A percentile compares a stretch with the other conserved stretches of the same genome.
phyloP scores from a whole-genome alignment of 1,140 invertebrate genomes.

The Euura lappo region DNA sequence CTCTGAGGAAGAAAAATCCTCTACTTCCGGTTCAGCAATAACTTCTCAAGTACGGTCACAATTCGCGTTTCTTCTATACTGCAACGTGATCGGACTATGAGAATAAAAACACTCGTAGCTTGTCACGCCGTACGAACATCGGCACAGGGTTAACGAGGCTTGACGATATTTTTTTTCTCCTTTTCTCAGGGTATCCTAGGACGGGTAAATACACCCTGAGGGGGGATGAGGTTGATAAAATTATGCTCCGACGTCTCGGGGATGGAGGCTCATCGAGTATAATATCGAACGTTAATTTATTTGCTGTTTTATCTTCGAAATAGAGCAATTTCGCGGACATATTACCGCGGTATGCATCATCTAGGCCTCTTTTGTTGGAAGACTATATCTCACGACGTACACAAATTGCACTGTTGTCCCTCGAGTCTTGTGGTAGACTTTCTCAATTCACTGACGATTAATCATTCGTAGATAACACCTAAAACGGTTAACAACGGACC shows the following conservation, averaged over 20 bases:
- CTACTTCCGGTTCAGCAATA: background rate
- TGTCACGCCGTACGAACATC: background rate
- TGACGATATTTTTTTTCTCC: background rate
- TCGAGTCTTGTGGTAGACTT: background rate
- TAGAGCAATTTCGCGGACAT: too few relatives aligned
- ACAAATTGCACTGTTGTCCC: background rate
- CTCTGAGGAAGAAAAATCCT: background rate
- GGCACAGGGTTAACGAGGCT: background rate
- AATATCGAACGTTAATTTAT: too few relatives aligned
- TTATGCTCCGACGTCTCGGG: too few relatives aligned
- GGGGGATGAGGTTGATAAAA: too few relatives aligned
- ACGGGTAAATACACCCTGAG: too few relatives aligned
- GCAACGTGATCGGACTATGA: constrained; percentile 2
- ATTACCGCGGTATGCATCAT: background rate
- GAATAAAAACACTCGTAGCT: background rate
- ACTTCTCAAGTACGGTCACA: background rate
- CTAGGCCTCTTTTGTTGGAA: background rate
- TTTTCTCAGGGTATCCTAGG: too few relatives aligned
- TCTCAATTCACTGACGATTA: background rate
- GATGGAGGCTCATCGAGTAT: too few relatives aligned
- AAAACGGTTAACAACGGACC: constrained; percentile 6
- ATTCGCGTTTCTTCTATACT: background rate
- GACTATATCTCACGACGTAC: background rate
- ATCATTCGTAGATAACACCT: constrained; percentile 7
- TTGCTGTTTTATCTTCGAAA: too few relatives aligned